Evolutionary conservation across 1,140 invertebrate genomes (phyloP), one percentile per base, ranked within the genome.

Genomic region (Potamilus streckersoni): DNA sequence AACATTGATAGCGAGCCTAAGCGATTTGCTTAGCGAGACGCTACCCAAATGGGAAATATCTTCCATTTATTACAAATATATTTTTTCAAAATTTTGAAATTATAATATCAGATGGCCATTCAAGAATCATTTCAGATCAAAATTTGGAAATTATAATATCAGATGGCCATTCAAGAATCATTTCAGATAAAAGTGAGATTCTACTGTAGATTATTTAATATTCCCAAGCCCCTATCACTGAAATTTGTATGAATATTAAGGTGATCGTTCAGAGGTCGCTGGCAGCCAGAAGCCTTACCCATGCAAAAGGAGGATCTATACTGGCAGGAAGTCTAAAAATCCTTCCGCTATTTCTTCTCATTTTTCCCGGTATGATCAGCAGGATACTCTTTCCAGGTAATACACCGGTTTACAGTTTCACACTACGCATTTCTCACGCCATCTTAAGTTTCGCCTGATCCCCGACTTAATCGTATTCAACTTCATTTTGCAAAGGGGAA

Each of bases 311-410:
- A 16, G 91, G 90, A 2, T 90, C 89, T 56, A 84, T 92, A 20
- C 60, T 92, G n/a, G 91, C 91, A 13, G 90, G 90, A 14, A 88
- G 86, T 74, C 76, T 92, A 13, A 92, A 92, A 81, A 82, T 92
- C 60, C 78, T 92, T 31, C 92, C 92, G 0, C 75, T 92, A 62
- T 92, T 89, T 79, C 73, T 92, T 0, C 86, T 92, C 55, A 86
- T 92, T 13, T 87, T 92, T 76, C 91, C 91, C n/a, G 91, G 91
- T 27, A 92, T 92, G 91, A 90, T 91, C 13, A 86, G 90, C 19
- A 80, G 92, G 64, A 88, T 91, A 23, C 82, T 92, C 1, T 89
- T 74, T 72, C 79, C 85, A 79, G 83, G 88, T 87, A 80, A 60
- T 90, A 67, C 4, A 14, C 13, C 1, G 16, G 17, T 69, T 58